Conservation (phyloP, 2,888 invertebrate genomes). For the Pterobdella sp. region DNA sequence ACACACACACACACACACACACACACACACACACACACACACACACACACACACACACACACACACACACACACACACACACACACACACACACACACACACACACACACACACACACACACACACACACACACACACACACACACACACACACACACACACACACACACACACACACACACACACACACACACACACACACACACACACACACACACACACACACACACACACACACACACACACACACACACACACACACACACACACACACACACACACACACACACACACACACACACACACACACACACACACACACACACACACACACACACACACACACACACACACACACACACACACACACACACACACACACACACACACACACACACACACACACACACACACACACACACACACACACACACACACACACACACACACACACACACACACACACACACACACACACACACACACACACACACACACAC, state of each 20-base stretch:
- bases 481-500: not conserved
- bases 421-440: too few relatives aligned
- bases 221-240: slow-evolving; percentile 1
- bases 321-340: slow-evolving; percentile 1
- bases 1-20: not conserved
- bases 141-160: not conserved
- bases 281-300: slow-evolving; percentile 1
- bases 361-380: not conserved
- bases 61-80: not conserved
- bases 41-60: not conserved
- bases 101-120: not conserved
- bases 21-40: not conserved
- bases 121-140: not conserved
- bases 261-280: slow-evolving; percentile 1
- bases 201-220: not conserved
- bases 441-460: not conserved
- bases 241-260: slow-evolving; percentile 1
- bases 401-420: not conserved
- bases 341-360: slow-evolving; percentile 1
- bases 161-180: not conserved
- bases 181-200: not conserved
- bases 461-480: not conserved
- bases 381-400: slow-evolving; percentile 1
- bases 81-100: not conserved
- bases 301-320: slow-evolving; percentile 1